Evolutionary conservation across 2,113 vertebrate genomes (phyloP).

Genomic region (Thermophis baileyi): DNA sequence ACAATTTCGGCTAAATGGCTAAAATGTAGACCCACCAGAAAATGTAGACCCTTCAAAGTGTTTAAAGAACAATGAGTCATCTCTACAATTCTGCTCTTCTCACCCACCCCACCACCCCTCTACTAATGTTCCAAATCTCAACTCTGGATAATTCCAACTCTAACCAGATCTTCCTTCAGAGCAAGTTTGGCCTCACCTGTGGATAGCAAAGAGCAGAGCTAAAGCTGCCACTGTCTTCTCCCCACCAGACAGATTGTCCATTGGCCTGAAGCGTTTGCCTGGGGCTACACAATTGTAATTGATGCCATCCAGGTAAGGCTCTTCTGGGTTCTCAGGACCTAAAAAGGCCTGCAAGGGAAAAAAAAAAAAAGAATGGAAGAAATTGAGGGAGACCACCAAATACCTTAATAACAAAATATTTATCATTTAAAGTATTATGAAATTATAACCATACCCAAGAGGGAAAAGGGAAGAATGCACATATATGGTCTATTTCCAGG

Average conservation of each 20-base stretch:
- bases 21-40: neutral
- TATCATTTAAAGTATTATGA: neutral
- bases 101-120: neutral
- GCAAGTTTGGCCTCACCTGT: conserved; percentile 77
- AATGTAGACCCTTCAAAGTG: neutral
- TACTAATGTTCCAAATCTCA: neutral
- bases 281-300: conserved; percentile 91
- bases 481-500: neutral
- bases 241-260: conserved; percentile 94
- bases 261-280: conserved; percentile 92
- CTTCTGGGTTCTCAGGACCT: conserved; percentile 88
- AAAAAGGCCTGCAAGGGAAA: conserved; percentile 81
- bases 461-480: neutral
- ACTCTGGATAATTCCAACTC: neutral
- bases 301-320: conserved; percentile 91
- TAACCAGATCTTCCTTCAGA: neutral
- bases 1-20: neutral
- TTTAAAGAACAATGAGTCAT: neutral
- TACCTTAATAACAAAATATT: neutral
- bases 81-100: neutral
- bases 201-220: conserved; percentile 89
- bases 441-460: neutral
- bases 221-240: conserved; percentile 90
- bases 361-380: neutral
- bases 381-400: neutral